Evolutionary conservation across 2,797 vertebrate species (phyloP), one percentile per base, ranked within the genome.

Genomic region (Chelmon rostratus): DNA sequence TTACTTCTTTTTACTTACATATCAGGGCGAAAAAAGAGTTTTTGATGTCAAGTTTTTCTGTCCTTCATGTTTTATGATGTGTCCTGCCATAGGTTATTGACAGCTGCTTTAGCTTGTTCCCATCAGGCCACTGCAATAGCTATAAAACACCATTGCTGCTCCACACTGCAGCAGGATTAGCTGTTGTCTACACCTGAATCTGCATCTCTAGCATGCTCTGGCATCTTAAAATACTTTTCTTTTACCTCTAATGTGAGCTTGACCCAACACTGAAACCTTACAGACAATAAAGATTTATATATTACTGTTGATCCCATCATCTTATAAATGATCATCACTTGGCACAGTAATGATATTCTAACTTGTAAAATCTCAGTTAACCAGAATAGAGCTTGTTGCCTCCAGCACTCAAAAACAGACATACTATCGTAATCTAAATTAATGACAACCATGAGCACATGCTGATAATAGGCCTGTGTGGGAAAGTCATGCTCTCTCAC

Each of bases 41-140:
- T 59, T 61, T 52, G 6, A 73, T 58, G 66, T 81, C 62, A 81
- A 62, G 7, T 66, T 80, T 65, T 56, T 50, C 69, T 47, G 10
- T 31, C 37, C 25, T 63, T 50, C 28, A 35, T 6, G 28, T 70
- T 76, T 71, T 61, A 13, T 76, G 78, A 80, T 61, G 74, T 46
- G 46, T 61, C 3, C 56, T 58, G 2, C 40, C n/a, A 79, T 65
- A 12, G 38, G 49, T 68, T 58, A 79, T 35, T 73, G 66, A 75
- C 33, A 68, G 19, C 23, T 38, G 35, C 31, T 40, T 65, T n/a
- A 2, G 35, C 50, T 74, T 49, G 10, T 28, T 78, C 46, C 25
- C 28, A 23, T 65, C 12, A 62, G 42, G 18, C 33, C 33, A 44
- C 38, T 42, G 66, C 23, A 28, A 31, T 0, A 56, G 47, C 8